phyloP scores from a whole-genome alignment of 1,140 invertebrate genomes.

The Eriosoma lanigerum region DNA sequence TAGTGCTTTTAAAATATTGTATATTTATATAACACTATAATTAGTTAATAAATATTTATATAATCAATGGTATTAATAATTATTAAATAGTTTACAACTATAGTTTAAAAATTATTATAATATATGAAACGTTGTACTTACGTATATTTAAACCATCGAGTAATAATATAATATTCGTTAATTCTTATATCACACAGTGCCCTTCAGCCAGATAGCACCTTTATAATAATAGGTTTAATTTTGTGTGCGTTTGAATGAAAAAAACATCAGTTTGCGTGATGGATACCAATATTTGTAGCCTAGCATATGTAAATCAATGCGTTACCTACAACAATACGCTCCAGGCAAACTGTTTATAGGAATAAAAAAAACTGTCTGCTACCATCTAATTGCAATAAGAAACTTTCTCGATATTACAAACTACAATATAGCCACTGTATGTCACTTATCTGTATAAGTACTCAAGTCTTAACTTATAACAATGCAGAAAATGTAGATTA shows the following conservation, averaged over 20 bases:
- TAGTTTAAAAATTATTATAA: too few relatives aligned
- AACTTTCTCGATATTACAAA: background rate
- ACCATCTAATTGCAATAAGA: background rate
- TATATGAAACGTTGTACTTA: background rate
- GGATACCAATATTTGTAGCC: background rate
- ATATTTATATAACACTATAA: too few relatives aligned
- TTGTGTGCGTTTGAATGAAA: constrained; percentile 14
- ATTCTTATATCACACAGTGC: background rate
- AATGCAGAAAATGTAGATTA: too few relatives aligned
- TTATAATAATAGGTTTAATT: background rate
- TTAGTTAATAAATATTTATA: too few relatives aligned
- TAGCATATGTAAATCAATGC: constrained; percentile 39
- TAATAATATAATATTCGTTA: background rate
- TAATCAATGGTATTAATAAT: too few relatives aligned
- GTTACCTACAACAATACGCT: constrained; percentile 20
- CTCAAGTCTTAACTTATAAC: too few relatives aligned
- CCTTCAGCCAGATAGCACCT: constrained; percentile 16
- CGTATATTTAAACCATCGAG: background rate
- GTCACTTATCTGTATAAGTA: background rate
- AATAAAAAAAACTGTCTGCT: constrained; percentile 8
- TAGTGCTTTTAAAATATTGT: too few relatives aligned
- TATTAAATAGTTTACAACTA: too few relatives aligned
- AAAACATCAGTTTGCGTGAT: constrained; percentile 21
- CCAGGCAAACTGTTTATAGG: background rate
- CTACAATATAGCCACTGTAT: background rate